Conservation (phyloP, 2,797 vertebrate genomes). For the Gastrophryne carolinensis region DNA sequence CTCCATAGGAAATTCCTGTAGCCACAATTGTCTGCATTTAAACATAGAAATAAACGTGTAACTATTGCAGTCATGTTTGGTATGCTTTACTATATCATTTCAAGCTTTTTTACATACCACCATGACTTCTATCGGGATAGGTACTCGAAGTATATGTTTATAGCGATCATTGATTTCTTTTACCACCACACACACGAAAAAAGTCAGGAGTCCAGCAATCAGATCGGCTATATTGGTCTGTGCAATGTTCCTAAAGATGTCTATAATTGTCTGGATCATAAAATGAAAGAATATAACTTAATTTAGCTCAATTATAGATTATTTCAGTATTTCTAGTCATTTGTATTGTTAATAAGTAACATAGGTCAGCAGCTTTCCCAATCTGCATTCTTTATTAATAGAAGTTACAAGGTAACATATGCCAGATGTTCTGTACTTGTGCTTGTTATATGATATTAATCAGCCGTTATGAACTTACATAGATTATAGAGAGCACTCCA, state of each 20-base stretch:
- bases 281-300: too few species aligned
- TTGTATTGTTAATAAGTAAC: too few species aligned
- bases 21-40: slow-evolving; percentile 76
- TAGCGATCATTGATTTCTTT: slow-evolving; percentile 80
- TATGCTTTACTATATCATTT: not conserved
- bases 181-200: slow-evolving; percentile 74
- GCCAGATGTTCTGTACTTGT: too few species aligned
- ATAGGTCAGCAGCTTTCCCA: too few species aligned
- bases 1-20: slow-evolving; percentile 78
- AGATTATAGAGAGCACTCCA: slow-evolving; percentile 80
- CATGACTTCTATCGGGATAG: slow-evolving; percentile 84
- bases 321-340: too few species aligned
- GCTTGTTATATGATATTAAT: too few species aligned
- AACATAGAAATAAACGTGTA: slow-evolving; percentile 59
- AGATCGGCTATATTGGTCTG: slow-evolving; percentile 80
- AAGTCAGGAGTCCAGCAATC: slow-evolving; percentile 76
- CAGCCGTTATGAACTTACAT: slow-evolving; percentile 79
- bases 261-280: slow-evolving; percentile 79
- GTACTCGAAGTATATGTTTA: slow-evolving; percentile 78
- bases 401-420: too few species aligned
- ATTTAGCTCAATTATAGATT: too few species aligned
- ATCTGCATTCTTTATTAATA: too few species aligned
- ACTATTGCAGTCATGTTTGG: not conserved
- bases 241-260: slow-evolving; percentile 76
- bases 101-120: slow-evolving; percentile 70